Evolutionary conservation across 1,140 invertebrate genomes (phyloP).

Genomic region (Zaprionus inermis): DNA sequence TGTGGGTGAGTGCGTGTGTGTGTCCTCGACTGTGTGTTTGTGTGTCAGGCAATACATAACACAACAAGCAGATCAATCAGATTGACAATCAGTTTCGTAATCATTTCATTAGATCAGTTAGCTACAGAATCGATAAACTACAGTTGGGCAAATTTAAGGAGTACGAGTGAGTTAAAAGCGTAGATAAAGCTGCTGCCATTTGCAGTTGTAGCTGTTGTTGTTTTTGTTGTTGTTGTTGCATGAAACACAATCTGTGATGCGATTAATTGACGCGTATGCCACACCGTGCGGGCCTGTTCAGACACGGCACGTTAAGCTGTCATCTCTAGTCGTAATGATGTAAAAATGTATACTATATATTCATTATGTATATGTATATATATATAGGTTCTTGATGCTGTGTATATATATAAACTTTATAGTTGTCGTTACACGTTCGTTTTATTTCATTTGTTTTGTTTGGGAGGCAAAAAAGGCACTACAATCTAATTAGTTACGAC

Average conservation of each 20-base stretch:
- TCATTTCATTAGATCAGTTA: conserved; percentile 21
- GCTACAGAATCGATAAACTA: conserved; percentile 23
- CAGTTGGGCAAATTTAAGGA: conserved; percentile 27
- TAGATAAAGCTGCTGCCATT: conserved; percentile 14
- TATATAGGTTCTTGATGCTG: conserved; percentile 37
- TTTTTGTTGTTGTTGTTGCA: conserved; percentile 12
- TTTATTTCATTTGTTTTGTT: conserved; percentile 54
- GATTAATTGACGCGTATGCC: conserved; percentile 70
- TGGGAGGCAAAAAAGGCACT: conserved; percentile 80
- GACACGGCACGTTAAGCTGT: conserved; percentile 20
- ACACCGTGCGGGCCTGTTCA: conserved; percentile 16
- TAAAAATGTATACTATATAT: conserved; percentile 45
- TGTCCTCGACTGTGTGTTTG: conserved; percentile 1
- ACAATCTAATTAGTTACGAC: conserved; percentile 79
- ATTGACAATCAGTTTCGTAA: conserved; percentile 29
- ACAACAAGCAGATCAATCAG: conserved; percentile 22
- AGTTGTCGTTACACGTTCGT: conserved; percentile 54
- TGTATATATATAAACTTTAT: conserved; percentile 62
- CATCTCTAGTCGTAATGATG: conserved; percentile 33
- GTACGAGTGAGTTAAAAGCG: conserved; percentile 24
- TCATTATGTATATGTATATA: conserved; percentile 44
- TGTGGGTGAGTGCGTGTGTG: conserved; percentile 9
- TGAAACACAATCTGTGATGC: conserved; percentile 52
- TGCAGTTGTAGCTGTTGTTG: not conserved
- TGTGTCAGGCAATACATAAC: conserved; percentile 16